Evolutionary conservation across 2,888 invertebrate genomes (phyloP), one percentile per base, ranked within the genome.

Genomic region (Cosmia trapezina): DNA sequence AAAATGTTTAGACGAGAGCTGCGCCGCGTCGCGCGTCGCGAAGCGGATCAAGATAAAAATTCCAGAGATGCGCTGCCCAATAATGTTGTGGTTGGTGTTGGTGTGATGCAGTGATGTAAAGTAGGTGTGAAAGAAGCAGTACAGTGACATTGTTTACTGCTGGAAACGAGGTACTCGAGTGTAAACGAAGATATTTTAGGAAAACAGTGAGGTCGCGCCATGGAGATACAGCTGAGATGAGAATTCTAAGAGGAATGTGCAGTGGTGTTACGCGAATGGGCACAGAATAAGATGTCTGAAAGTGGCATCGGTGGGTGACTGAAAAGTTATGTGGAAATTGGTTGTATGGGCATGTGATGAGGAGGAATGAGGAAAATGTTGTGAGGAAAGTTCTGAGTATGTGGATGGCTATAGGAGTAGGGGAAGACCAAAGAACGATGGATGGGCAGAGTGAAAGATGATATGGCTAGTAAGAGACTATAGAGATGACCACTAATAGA

Each of bases 61-160:
- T 53, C 8, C 59, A 68, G 60, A 59, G 37, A 47, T 51, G 45
- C 8, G 12, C 51, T 45, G 28, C 17, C 41, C 2, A 45, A 59
- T 57, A 14, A 22, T 59, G 28, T 45, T 73, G 37, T 37, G 14
- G 33, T 14, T 37, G 70, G 49, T 33, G 22, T 43, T 49, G 33
- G 49, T 28, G 43, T 45, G 17, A 47, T 47, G 49, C 54, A 22
- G 67, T 64, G 33, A 61, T 37, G 49, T 43, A 41, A 37, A 77
- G 19, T 22, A 49, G 57, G 17, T 57, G 19, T 70, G 22, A 22
- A 69, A 12, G 17, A 69, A 51, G 19, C 43, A 57, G 37, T 28
- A 45, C 43, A 33, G 28, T 41, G 37, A 22, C 14, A 56, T 67
- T 43, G 12, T 70, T 53, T 37, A 33, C 19, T 41, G 12, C 51